phyloP scores from a whole-genome alignment of 2,888 invertebrate genomes.

The Silvanus unidentatus region DNA sequence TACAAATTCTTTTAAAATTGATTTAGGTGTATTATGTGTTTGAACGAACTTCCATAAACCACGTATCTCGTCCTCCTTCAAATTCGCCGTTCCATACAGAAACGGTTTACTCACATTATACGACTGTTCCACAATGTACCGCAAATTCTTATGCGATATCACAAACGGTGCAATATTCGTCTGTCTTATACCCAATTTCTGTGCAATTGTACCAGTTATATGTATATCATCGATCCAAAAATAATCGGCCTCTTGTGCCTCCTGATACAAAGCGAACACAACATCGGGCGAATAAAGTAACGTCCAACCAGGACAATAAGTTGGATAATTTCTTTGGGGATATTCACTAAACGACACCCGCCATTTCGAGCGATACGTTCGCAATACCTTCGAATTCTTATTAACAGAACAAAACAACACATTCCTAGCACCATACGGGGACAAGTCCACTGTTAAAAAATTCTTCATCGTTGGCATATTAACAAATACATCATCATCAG shows the following conservation, averaged over 20 bases:
- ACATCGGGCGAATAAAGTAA: slow-evolving; percentile 56
- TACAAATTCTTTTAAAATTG: slow-evolving; percentile 16
- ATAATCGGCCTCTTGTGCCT: slow-evolving; percentile 54
- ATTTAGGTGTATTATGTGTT: slow-evolving; percentile 27
- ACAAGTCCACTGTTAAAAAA: slow-evolving; percentile 53
- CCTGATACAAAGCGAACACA: slow-evolving; percentile 49
- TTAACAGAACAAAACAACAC: slow-evolving; percentile 59
- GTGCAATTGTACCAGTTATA: slow-evolving; percentile 58
- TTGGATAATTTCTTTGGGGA: slow-evolving; percentile 58
- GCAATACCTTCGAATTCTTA: slow-evolving; percentile 19
- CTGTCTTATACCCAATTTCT: slow-evolving; percentile 52
- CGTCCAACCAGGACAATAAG: slow-evolving; percentile 68
- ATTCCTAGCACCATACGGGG: slow-evolving; percentile 55
- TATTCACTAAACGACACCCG: slow-evolving; percentile 65
- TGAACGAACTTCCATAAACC: slow-evolving; percentile 49
- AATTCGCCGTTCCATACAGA: slow-evolving; percentile 53
- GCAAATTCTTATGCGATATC: slow-evolving; percentile 19
- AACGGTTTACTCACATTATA: slow-evolving; percentile 40
- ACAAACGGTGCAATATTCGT: slow-evolving; percentile 41
- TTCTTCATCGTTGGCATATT: slow-evolving; percentile 58
- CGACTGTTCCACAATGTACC: slow-evolving; percentile 16
- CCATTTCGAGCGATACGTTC: slow-evolving; percentile 70
- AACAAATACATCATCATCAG: slow-evolving; percentile 73
- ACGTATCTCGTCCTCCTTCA: slow-evolving; percentile 47
- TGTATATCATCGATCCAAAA: slow-evolving; percentile 74